Conservation (phyloP, 2,113 vertebrate species). For the Polypterus bichir region DNA sequence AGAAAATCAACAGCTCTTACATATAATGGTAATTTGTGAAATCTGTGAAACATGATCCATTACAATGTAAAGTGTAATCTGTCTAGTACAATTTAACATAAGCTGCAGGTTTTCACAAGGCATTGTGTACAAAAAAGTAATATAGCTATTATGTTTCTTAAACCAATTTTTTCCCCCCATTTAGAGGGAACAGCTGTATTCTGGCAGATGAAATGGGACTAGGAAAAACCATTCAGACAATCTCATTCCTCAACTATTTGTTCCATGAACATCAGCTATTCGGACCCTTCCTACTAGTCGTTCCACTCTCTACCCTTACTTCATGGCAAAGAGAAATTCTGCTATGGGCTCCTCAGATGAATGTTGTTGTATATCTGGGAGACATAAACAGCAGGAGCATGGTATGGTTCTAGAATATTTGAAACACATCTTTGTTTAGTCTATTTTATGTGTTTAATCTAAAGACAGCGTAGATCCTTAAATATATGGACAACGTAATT, state of each 20-base stretch:
- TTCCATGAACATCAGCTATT: slow-evolving; percentile 89
- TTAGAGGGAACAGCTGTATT: slow-evolving; percentile 90
- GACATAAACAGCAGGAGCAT: slow-evolving; percentile 93
- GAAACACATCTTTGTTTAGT: neutral
- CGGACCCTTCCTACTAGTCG: slow-evolving; percentile 85
- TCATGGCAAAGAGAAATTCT: slow-evolving; percentile 96
- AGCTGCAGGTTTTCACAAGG: too few species aligned
- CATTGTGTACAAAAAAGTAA: too few species aligned
- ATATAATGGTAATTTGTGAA: too few species aligned
- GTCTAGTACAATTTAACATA: too few species aligned
- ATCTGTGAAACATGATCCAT: too few species aligned
- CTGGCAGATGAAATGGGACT: slow-evolving; percentile 96
- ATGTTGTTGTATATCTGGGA: slow-evolving; percentile 89
- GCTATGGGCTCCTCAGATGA: slow-evolving; percentile 88
- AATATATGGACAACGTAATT: too few species aligned
- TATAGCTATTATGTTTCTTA: too few species aligned
- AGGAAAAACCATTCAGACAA: slow-evolving; percentile 97
- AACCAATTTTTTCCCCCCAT: slow-evolving; percentile 12
- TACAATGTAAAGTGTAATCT: too few species aligned
- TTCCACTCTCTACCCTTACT: slow-evolving; percentile 91
- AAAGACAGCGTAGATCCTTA: too few species aligned
- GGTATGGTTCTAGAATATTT: slow-evolving; percentile 48
- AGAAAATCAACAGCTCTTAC: too few species aligned
- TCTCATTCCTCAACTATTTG: slow-evolving; percentile 85
- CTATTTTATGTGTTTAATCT: neutral